phyloP scores from a whole-genome alignment of 2,888 invertebrate genomes.

The Darwinula stevensoni region DNA sequence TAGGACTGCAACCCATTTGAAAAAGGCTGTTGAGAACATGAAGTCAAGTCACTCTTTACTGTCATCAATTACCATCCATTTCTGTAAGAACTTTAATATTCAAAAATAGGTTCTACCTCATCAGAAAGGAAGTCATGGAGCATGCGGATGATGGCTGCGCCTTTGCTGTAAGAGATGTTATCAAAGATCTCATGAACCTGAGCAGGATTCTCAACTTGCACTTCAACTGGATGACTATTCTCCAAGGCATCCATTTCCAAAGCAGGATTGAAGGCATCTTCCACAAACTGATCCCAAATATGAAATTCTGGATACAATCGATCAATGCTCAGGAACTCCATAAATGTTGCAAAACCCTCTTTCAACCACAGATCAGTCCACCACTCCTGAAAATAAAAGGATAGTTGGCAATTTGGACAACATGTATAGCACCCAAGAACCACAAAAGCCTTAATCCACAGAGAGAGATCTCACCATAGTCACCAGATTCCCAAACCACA shows the following conservation, averaged over 20 bases:
- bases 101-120: constrained; percentile 21
- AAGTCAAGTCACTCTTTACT: constrained; percentile 8
- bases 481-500: constrained; percentile 94
- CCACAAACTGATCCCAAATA: constrained; percentile 88
- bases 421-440: too few species aligned
- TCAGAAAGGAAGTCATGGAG: constrained; percentile 76
- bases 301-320: constrained; percentile 80
- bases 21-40: constrained; percentile 46
- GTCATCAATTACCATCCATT: constrained; percentile 3
- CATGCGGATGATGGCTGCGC: constrained; percentile 82
- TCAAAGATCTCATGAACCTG: constrained; percentile 96
- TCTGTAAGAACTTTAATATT: background rate
- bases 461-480: constrained; percentile 42
- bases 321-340: constrained; percentile 75
- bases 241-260: constrained; percentile 52
- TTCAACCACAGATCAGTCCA: constrained; percentile 92
- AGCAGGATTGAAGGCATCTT: constrained; percentile 54
- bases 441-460: constrained; percentile 1
- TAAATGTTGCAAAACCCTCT: constrained; percentile 85
- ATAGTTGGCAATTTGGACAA: background rate
- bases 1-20: constrained; percentile 73
- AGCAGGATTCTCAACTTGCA: constrained; percentile 64
- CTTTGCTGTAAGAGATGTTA: constrained; percentile 85
- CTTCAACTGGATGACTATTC: constrained; percentile 83
- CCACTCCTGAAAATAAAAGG: constrained; percentile 35